Conservation (phyloP, 1,140 invertebrate genomes). For the Microplitis demolitor region DNA sequence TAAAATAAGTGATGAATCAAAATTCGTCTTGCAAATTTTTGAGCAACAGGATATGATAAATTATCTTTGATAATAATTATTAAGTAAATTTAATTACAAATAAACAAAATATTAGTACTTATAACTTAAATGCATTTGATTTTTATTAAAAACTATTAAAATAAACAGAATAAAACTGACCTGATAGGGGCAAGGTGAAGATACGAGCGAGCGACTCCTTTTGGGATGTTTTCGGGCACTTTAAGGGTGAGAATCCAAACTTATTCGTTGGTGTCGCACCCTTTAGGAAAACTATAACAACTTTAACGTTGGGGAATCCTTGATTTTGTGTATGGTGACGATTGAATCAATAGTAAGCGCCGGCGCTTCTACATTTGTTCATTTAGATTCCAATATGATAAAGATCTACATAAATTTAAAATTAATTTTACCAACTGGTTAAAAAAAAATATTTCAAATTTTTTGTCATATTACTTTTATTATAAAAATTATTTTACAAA, state of each 20-base stretch:
- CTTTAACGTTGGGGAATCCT: slow-evolving; percentile 5
- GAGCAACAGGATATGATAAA: too few species aligned
- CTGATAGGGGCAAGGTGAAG: slow-evolving; percentile 49
- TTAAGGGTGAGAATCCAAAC: slow-evolving; percentile 44
- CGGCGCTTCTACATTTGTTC: slow-evolving; percentile 40
- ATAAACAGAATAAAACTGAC: slow-evolving; percentile 42
- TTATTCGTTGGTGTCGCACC: slow-evolving; percentile 55
- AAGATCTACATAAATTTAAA: not conserved
- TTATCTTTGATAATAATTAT: too few species aligned
- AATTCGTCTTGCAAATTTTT: too few species aligned
- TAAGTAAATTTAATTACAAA: too few species aligned
- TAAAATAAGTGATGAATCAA: too few species aligned
- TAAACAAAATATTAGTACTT: too few species aligned
- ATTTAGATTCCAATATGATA: slow-evolving; percentile 3
- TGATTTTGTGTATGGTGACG: slow-evolving; percentile 23
- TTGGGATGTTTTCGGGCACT: slow-evolving; percentile 26
- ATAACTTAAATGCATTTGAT: too few species aligned
- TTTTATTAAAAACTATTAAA: not conserved
- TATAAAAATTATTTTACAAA: too few species aligned
- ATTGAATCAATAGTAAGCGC: slow-evolving; percentile 54
- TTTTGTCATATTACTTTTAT: too few species aligned
- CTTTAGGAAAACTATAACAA: slow-evolving; percentile 38
- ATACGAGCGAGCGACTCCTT: slow-evolving; percentile 44
- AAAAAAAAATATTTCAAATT: too few species aligned
- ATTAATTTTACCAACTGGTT: not conserved